Evolutionary conservation across 2,888 invertebrate genomes (phyloP), one percentile per base, ranked within the genome.

Genomic region (Caradrina clavipalpis): DNA sequence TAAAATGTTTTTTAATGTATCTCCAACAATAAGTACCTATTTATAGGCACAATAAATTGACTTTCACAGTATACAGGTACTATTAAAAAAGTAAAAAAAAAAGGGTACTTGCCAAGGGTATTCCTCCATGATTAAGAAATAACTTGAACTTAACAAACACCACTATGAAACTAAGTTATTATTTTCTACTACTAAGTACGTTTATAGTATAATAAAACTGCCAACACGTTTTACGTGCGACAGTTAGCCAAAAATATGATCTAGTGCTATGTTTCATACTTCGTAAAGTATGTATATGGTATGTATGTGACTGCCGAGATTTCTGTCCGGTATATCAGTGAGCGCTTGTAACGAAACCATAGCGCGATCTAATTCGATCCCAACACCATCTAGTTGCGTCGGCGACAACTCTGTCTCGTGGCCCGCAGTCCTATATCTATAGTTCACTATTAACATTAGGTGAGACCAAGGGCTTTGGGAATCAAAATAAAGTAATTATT

Each of bases 331-430:
- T 42, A 50, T 49, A 39, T 65, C 1, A 19, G 1, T 8, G 15
- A 19, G 2, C 15, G 22, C 35, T 10, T 11, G 65, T 21, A 66
- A 66, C 66, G 66, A 53, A 66, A 66, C 66, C 66, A 66, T 66
- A 66, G 17, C 66, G 66, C 22, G 51, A 51, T 66, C 63, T 66
- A 66, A 53, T 4, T 66, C 65, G 62, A 66, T 51, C 13, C 65
- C 65, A 66, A 51, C 66, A 42, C 65, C 62, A 62, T 62, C 66
- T 66, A 61, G 39, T 66, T 51, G 3, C 0, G 5, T 10, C 0
- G 1, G 1, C 13, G 50, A 11, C 39, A 66, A 66, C 65, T 49
- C 13, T 59, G 35, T 8, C 8, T 1, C n/a, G 3, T 2, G 31
- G 8, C 35, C 8, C 15, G 2, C 1, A 5, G 3, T n/a, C 59